Evolutionary conservation across 1,140 invertebrate genomes (phyloP), one percentile per base, ranked within the genome.

Genomic region (Diorhabda sublineata): DNA sequence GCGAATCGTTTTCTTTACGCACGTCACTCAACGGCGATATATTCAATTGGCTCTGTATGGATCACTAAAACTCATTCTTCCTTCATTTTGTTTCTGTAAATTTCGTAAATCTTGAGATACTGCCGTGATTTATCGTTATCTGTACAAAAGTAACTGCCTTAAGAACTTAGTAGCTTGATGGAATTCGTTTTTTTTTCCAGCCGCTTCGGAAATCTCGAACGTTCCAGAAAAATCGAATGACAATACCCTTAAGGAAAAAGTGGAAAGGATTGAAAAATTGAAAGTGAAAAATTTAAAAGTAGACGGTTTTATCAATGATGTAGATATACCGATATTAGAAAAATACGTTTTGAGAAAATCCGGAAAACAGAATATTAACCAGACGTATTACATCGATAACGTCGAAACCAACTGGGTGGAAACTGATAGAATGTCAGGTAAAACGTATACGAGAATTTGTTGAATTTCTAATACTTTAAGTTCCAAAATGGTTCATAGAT

Each of bases 261-360:
- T 67, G 7, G 61, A 67, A 44, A 57, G 63, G 2, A 3, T 68
- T 7, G 43, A 74, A 7, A 66, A 42, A 11, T 59, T 80, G 9
- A 75, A 58, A 65, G 76, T 74, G 8, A 71, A 75, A 63, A 73
- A 75, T 66, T 26, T 81, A 42, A 63, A 62, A 41, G 69, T 81
- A 42, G 75, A 70, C n/a, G 78, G 77, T n/a, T 71, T 71, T 5
- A 66, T 82, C 5, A 82, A 82, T 61, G 70, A 72, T 44, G 68
- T 81, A 3, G 75, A 77, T 61, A 68, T 82, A 0, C 58, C 74
- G 5, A 70, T 67, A 4, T 69, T 82, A 44, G 57, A 76, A 52
- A 74, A 77, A 73, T 73, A 76, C 47, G 73, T 74, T n/a, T 69
- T 82, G 43, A 75, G 65, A 45, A 80, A 63, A 45, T 5, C 8